Percentiles rank a stretch among this genome's conserved stretches.
These are phyloP conservation scores for Eupelmus urozonus DNA, from an alignment of 2,888 invertebrate species.

Conservation along the genomic window DNA sequence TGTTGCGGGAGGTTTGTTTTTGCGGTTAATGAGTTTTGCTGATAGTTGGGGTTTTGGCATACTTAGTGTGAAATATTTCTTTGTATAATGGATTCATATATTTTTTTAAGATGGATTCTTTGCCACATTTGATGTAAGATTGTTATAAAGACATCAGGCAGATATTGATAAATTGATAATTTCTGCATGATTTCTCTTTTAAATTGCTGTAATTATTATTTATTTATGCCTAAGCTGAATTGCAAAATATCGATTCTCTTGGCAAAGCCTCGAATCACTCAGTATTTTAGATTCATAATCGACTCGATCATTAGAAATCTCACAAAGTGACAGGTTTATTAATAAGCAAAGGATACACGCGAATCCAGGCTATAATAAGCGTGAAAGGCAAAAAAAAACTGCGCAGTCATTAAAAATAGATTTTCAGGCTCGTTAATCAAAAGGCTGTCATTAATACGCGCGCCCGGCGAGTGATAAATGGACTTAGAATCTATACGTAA, in stretches of 20 bases:
- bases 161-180: no score
- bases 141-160: no score
- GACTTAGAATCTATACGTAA: constrained; percentile 22
- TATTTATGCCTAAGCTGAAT: no score
- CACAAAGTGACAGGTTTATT: constrained; percentile 25
- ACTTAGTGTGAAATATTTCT: no score
- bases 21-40: no score
- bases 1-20: no score
- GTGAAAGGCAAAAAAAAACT: constrained; percentile 20
- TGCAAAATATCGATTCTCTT: not conserved
- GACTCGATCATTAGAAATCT: constrained; percentile 33
- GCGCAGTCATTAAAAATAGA: constrained; percentile 53
- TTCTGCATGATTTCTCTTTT: no score
- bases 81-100: no score
- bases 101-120: no score
- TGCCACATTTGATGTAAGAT: no score
- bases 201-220: no score
- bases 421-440: constrained; percentile 57
- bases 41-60: no score
- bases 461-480: constrained; percentile 38
- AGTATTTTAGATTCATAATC: constrained; percentile 23
- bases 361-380: constrained; percentile 27
- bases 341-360: constrained; percentile 13
- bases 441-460: constrained; percentile 42
- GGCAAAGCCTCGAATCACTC: not conserved